phyloP scores from a whole-genome alignment of 2,888 invertebrate genomes.

The Drosophila suboccidentalis region DNA sequence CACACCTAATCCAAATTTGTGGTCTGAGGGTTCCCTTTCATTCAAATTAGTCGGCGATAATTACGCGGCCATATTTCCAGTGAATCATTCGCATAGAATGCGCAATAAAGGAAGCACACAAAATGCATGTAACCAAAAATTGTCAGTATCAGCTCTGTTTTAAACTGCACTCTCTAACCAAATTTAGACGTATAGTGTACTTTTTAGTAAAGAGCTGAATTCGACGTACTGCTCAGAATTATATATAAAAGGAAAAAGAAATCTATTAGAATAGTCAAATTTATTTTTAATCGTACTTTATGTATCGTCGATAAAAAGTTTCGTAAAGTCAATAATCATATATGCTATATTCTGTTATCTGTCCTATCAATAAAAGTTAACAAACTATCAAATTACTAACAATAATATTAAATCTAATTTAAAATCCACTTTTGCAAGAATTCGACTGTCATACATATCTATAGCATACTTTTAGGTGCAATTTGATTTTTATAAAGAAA shows the following conservation, averaged over 20 bases:
- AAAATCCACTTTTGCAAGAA: background rate
- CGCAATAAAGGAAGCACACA: constrained; percentile 28
- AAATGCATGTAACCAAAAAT: constrained; percentile 19
- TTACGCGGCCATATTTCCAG: constrained; percentile 45
- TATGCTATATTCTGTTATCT: background rate
- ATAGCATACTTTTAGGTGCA: background rate
- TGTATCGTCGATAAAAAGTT: too few relatives aligned
- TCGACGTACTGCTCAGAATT: too few relatives aligned
- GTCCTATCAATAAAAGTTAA: background rate
- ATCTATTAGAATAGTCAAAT: too few relatives aligned
- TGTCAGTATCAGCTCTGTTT: background rate
- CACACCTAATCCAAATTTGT: constrained; percentile 50
- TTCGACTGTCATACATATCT: background rate
- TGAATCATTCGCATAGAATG: constrained; percentile 22
- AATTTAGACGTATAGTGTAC: too few relatives aligned
- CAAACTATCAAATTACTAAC: background rate
- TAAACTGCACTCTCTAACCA: background rate
- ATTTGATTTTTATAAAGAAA: background rate
- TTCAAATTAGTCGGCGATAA: constrained; percentile 56
- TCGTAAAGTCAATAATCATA: background rate
- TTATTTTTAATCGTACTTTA: too few relatives aligned
- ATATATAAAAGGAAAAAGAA: too few relatives aligned
- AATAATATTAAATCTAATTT: background rate
- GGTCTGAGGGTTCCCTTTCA: constrained; percentile 32
- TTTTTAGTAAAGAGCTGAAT: too few relatives aligned